Percentiles rank a stretch among this genome's conserved stretches.
phyloP scores from a whole-genome alignment of 2,888 invertebrate genomes.

The Nemapogon koenigi region DNA sequence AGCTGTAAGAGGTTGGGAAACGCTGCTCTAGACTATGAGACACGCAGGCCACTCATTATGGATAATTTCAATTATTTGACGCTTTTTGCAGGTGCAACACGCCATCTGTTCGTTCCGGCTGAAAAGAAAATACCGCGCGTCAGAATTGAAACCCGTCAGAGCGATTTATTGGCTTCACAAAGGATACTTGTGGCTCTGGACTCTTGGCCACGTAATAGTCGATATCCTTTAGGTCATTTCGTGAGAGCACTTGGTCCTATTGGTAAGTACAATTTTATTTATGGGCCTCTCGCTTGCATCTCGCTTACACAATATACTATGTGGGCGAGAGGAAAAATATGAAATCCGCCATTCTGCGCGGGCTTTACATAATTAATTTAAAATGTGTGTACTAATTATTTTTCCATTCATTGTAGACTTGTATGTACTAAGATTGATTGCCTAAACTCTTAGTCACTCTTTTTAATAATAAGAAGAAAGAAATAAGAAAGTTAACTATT shows the following conservation, averaged over 20 bases:
- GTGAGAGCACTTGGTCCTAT: slow-evolving; percentile 90
- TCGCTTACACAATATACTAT: too few species aligned
- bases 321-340: too few species aligned
- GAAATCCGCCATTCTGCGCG: too few species aligned
- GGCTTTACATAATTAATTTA: too few species aligned
- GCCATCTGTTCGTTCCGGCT: slow-evolving; percentile 93
- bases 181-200: slow-evolving; percentile 96
- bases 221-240: slow-evolving; percentile 95
- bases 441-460: too few species aligned
- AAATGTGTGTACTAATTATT: background rate
- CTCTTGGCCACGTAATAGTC: slow-evolving; percentile 92
- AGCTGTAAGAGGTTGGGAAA: too few species aligned
- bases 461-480: too few species aligned
- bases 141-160: slow-evolving; percentile 93
- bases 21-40: too few species aligned
- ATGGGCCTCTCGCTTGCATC: too few species aligned
- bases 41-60: too few species aligned
- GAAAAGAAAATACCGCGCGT: slow-evolving; percentile 94
- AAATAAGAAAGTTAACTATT: background rate
- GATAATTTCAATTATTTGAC: background rate
- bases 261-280: slow-evolving; percentile 32
- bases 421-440: too few species aligned
- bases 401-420: too few species aligned
- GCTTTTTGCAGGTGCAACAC: slow-evolving; percentile 50
- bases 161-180: slow-evolving; percentile 78